phyloP scores from a whole-genome alignment of 2,113 vertebrate species.

The Myotis yumanensis region DNA sequence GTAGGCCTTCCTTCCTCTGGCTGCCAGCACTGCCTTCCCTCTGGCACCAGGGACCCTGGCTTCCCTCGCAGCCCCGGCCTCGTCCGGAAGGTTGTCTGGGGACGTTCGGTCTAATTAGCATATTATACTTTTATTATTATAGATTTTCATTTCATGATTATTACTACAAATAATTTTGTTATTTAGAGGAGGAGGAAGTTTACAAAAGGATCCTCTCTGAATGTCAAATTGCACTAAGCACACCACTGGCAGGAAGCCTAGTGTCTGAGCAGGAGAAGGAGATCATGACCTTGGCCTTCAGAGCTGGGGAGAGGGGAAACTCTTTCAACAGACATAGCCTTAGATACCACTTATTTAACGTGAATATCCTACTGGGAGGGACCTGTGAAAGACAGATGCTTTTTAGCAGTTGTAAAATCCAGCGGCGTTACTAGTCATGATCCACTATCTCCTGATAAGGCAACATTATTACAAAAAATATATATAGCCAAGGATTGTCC shows the following conservation, averaged over 20 bases:
- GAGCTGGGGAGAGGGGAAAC: not conserved
- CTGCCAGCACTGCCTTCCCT: too few species aligned
- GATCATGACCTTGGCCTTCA: not conserved
- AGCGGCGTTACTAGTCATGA: not conserved
- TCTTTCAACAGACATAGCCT: not conserved
- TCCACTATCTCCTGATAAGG: not conserved
- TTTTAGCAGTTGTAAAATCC: not conserved
- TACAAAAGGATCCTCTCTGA: not conserved
- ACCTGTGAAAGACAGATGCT: not conserved
- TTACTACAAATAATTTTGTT: not conserved
- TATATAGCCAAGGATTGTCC: not conserved
- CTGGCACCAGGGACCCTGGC: too few species aligned
- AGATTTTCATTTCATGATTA: not conserved
- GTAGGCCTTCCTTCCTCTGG: too few species aligned
- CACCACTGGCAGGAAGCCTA: not conserved
- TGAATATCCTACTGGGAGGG: not conserved
- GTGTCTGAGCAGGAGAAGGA: not conserved
- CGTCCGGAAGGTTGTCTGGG: too few species aligned
- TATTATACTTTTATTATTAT: not conserved
- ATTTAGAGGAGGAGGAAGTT: not conserved
- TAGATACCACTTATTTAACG: not conserved
- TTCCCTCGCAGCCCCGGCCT: too few species aligned
- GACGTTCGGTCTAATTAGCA: too few species aligned
- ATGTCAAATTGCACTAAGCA: not conserved
- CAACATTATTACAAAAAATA: not conserved